These are phyloP conservation scores for Astropecten irregularis DNA, from an alignment of 53 echinoderm and acorn worm genomes.

Conservation along the genomic window DNA sequence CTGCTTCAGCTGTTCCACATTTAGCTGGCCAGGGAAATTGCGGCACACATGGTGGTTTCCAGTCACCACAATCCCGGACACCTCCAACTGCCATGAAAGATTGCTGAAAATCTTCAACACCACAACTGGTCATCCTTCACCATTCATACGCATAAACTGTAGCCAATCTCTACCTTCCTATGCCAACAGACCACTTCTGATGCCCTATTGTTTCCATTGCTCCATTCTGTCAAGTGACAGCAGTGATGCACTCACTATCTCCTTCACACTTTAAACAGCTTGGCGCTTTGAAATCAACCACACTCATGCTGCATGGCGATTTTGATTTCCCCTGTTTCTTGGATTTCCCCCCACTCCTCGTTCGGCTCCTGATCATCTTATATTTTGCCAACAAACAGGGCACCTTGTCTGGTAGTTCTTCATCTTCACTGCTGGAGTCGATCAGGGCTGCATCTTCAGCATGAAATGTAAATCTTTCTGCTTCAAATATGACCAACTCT, in stretches of 20 bases:
- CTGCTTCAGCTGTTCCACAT: neutral
- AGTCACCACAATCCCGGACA: neutral
- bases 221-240: neutral
- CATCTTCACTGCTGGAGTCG: no score
- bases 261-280: constrained; percentile 7
- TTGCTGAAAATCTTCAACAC: neutral
- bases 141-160: constrained; percentile 2
- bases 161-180: neutral
- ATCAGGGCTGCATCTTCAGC: neutral
- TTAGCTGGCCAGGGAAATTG: neutral
- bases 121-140: neutral
- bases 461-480: constrained; percentile 6
- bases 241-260: constrained; percentile 3
- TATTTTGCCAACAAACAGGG: no score
- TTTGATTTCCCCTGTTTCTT: neutral
- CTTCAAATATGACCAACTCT: constrained; percentile 51
- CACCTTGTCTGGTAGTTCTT: no score
- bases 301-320: neutral
- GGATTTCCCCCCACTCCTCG: no score
- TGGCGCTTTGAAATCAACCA: neutral
- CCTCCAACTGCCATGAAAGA: constrained; percentile 4
- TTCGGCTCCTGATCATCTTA: no score
- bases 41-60: neutral
- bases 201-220: constrained; percentile 1
- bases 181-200: neutral